Percentiles rank a stretch among this genome's conserved stretches.
Evolutionary conservation across 2,888 invertebrate species (phyloP).

Genomic region (Clivina fossor): DNA sequence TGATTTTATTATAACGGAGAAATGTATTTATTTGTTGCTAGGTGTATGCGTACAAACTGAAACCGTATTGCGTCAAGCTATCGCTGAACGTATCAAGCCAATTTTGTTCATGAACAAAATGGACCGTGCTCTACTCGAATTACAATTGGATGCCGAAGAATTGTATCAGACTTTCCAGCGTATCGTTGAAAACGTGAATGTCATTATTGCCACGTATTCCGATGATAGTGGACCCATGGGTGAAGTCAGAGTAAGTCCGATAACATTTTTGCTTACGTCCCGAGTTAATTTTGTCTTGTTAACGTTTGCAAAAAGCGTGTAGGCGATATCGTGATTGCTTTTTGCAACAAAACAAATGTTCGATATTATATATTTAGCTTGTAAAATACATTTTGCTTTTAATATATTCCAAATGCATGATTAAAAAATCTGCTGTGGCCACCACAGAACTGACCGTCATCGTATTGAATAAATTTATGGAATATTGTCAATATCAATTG

Average conservation of each 20-base stretch:
- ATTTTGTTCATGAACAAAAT: constrained; percentile 99
- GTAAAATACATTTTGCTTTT: too few relatives aligned
- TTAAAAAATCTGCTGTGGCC: too few relatives aligned
- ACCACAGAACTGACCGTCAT: too few relatives aligned
- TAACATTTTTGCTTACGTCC: too few relatives aligned
- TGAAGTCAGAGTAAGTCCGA: constrained; percentile 89
- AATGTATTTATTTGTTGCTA: constrained; percentile 52
- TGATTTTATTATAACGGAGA: not conserved
- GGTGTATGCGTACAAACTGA: constrained; percentile 99
- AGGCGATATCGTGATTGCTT: not conserved
- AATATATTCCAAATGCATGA: too few relatives aligned
- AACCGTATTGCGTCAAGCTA: constrained; percentile 99
- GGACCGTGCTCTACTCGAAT: constrained; percentile 97
- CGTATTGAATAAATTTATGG: too few relatives aligned
- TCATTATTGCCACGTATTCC: constrained; percentile 98
- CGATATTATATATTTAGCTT: too few relatives aligned
- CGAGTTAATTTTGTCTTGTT: too few relatives aligned
- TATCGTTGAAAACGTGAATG: constrained; percentile 99
- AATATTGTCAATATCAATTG: too few relatives aligned
- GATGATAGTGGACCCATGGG: constrained; percentile 99
- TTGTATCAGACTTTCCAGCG: constrained; percentile 99
- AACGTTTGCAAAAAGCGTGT: too few relatives aligned
- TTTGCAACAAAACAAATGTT: not conserved
- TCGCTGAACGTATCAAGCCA: constrained; percentile 99
- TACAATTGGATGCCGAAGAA: constrained; percentile 95